phyloP scores from a whole-genome alignment of 2,113 vertebrate genomes.

The Lepus americanus region DNA sequence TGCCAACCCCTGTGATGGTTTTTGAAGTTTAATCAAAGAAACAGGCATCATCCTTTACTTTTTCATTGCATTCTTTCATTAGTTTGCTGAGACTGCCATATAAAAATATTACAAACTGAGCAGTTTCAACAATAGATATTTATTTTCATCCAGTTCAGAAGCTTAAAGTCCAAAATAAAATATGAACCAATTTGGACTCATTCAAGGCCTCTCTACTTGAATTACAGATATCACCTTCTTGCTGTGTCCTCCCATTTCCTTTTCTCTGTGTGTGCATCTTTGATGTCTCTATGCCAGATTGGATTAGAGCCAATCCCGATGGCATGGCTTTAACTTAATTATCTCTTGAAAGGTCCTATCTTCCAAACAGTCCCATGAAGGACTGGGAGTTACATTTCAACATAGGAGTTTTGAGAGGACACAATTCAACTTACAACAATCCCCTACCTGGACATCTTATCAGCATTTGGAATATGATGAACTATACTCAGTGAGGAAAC shows the following conservation, averaged over 20 bases:
- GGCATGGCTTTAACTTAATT: not conserved
- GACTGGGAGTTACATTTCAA: not conserved
- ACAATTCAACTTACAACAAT: not conserved
- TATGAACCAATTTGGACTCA: not conserved
- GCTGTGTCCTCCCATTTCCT: accelerated
- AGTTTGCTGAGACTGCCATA: not conserved
- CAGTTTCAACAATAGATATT: not conserved
- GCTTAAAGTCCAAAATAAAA: not conserved
- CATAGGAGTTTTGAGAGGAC: not conserved
- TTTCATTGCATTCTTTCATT: not conserved
- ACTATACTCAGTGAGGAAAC: not conserved
- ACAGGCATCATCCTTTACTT: not conserved
- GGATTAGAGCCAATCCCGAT: not conserved
- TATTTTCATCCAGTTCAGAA: not conserved
- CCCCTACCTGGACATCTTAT: not conserved
- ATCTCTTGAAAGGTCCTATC: not conserved
- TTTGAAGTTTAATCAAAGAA: not conserved
- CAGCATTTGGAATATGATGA: not conserved
- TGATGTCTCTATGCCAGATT: not conserved
- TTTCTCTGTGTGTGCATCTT: no score
- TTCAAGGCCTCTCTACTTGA: not conserved
- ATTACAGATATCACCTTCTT: not conserved
- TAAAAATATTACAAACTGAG: not conserved
- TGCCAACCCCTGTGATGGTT: not conserved
- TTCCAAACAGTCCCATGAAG: not conserved